Percentiles rank a stretch among this genome's conserved stretches.
Evolutionary conservation across 2,888 invertebrate species (phyloP).

Genomic region (Sabatieria punctata): DNA sequence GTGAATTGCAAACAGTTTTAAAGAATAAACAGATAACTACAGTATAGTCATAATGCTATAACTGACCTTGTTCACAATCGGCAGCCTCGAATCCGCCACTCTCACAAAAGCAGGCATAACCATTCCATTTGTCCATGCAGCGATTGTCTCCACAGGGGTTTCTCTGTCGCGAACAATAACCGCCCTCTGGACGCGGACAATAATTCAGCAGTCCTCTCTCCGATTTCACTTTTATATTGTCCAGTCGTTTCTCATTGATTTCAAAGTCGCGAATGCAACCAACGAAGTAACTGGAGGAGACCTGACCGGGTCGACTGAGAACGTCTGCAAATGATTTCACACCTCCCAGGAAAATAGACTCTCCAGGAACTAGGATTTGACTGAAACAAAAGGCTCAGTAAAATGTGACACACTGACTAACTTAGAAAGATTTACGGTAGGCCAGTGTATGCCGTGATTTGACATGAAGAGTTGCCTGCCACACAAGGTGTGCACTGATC

Average conservation of each 20-base stretch:
- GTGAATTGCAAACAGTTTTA: background rate
- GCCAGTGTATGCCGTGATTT: slow-evolving; percentile 1
- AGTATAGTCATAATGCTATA: too few relatives aligned
- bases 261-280: slow-evolving; percentile 81
- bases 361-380: slow-evolving; percentile 73
- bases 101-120: slow-evolving; percentile 53
- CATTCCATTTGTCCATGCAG: background rate
- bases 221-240: background rate
- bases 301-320: slow-evolving; percentile 68
- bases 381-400: slow-evolving; percentile 39
- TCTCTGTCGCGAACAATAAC: too few relatives aligned
- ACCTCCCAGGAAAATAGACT: slow-evolving; percentile 67
- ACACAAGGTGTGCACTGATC: slow-evolving; percentile 2
- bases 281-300: slow-evolving; percentile 75
- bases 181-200: too few relatives aligned
- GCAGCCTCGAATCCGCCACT: slow-evolving; percentile 62
- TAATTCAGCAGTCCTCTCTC: background rate
- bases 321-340: slow-evolving; percentile 65
- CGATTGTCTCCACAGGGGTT: background rate
- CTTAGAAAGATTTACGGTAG: slow-evolving; percentile 3
- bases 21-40: too few relatives aligned
- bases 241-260: slow-evolving; percentile 64
- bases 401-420: too few relatives aligned
- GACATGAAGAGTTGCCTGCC: slow-evolving; percentile 3
- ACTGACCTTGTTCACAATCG: slow-evolving; percentile 16